Percentiles rank a stretch among this genome's conserved stretches.
Evolutionary conservation across 1,140 invertebrate genomes (phyloP).

Genomic region (Nasonia longicornis): DNA sequence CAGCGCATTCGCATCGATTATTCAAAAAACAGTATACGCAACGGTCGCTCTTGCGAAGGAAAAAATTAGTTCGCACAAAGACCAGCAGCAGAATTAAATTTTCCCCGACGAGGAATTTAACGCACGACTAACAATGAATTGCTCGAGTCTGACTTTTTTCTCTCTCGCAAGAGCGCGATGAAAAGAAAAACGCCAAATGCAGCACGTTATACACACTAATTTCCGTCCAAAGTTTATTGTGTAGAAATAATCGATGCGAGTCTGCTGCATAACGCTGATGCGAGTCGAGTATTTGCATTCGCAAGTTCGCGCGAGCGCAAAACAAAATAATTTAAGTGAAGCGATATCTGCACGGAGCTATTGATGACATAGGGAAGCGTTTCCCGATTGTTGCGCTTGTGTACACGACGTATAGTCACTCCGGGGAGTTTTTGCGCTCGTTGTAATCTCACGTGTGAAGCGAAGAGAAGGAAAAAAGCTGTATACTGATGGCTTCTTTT

Average conservation of each 20-base stretch:
- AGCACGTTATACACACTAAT: slow-evolving; percentile 10
- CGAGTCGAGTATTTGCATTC: slow-evolving; percentile 1
- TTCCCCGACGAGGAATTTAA: neutral
- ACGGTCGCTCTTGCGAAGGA: neutral
- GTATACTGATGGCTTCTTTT: too few species aligned
- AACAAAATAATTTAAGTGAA: neutral
- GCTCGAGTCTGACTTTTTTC: neutral
- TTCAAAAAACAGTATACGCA: neutral
- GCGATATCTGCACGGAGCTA: neutral
- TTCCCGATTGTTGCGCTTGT: neutral
- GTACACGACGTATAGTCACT: neutral
- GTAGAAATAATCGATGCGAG: slow-evolving; percentile 13
- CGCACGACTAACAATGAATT: neutral
- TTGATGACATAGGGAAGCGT: neutral
- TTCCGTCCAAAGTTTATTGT: slow-evolving; percentile 34
- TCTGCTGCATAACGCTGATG: slow-evolving; percentile 4
- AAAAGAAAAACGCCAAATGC: neutral
- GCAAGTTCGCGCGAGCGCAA: neutral
- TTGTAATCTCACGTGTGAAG: too few species aligned
- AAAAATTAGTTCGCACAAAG: neutral
- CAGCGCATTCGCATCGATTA: neutral
- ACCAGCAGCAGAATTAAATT: neutral
- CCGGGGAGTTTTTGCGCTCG: too few species aligned
- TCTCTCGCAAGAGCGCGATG: neutral
- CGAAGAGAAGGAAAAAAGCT: too few species aligned